Conservation (phyloP, 2,113 vertebrate species). For the Rallus limicola region DNA sequence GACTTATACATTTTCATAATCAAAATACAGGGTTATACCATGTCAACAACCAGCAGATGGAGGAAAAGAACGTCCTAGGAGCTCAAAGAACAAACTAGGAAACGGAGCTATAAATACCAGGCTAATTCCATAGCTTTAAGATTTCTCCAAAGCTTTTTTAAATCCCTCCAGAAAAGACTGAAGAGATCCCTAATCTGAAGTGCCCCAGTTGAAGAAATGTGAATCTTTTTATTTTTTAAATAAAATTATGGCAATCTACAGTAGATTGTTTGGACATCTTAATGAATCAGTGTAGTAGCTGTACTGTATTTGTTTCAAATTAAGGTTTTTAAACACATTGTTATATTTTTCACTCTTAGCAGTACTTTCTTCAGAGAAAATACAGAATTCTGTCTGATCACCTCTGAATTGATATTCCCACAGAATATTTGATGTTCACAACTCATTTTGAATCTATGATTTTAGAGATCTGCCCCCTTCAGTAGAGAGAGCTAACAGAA, state of each 20-base stretch:
- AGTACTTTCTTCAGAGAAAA: not conserved
- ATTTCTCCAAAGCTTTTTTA: slow-evolving; percentile 65
- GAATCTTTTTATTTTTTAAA: not conserved
- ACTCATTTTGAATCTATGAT: not conserved
- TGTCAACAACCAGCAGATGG: slow-evolving; percentile 65
- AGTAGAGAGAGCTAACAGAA: not conserved
- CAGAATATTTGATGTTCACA: not conserved
- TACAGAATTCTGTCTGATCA: not conserved
- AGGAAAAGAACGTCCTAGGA: slow-evolving; percentile 29
- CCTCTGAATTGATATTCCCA: not conserved
- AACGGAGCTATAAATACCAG: slow-evolving; percentile 62
- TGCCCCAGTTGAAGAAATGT: slow-evolving; percentile 35
- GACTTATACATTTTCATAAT: slow-evolving; percentile 1
- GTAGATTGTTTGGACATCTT: not conserved
- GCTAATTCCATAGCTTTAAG: slow-evolving; percentile 67
- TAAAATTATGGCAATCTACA: not conserved
- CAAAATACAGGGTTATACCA: slow-evolving; percentile 25
- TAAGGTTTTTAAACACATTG: not conserved
- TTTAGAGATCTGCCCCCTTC: not conserved
- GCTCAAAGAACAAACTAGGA: slow-evolving; percentile 41
- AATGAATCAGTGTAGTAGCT: not conserved
- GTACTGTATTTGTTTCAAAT: not conserved
- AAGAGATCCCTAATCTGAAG: slow-evolving; percentile 60
- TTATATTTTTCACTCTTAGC: not conserved
- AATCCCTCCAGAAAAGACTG: slow-evolving; percentile 55